Evolutionary conservation across 2,888 invertebrate species (phyloP).

Genomic region (Chrysolina haemoptera): DNA sequence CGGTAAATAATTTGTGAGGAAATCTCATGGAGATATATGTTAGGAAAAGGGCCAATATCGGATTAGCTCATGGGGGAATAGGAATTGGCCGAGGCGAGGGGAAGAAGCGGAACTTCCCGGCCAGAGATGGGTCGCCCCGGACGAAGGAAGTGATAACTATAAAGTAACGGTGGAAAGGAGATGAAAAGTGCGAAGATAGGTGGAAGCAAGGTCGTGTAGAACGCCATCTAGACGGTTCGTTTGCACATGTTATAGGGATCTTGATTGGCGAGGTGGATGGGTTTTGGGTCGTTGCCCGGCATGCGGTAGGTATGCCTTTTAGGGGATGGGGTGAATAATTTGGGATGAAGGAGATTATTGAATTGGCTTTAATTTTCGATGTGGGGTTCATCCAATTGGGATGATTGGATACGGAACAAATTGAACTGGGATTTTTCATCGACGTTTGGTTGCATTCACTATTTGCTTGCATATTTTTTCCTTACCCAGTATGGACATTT

Average conservation of each 20-base stretch:
- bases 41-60: conserved; percentile 42
- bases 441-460: background rate
- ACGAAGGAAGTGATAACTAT: conserved; percentile 67
- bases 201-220: conserved; percentile 65
- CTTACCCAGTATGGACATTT: too few species aligned
- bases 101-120: conserved; percentile 45
- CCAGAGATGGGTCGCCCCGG: conserved; percentile 47
- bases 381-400: background rate
- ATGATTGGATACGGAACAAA: background rate
- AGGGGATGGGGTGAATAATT: conserved; percentile 2
- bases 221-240: conserved; percentile 66
- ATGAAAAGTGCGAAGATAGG: conserved; percentile 68
- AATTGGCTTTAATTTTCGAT: background rate
- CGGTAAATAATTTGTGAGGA: conserved; percentile 35
- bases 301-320: conserved; percentile 28
- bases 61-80: conserved; percentile 53
- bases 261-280: conserved; percentile 61
- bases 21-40: conserved; percentile 47
- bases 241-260: conserved; percentile 61
- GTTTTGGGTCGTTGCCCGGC: conserved; percentile 40
- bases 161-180: conserved; percentile 67
- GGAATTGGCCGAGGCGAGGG: conserved; percentile 41
- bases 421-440: background rate
- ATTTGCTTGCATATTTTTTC: too few species aligned
- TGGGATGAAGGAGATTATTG: background rate